phyloP scores from a whole-genome alignment of 2,888 invertebrate species.

The Drosophila macrospina region DNA sequence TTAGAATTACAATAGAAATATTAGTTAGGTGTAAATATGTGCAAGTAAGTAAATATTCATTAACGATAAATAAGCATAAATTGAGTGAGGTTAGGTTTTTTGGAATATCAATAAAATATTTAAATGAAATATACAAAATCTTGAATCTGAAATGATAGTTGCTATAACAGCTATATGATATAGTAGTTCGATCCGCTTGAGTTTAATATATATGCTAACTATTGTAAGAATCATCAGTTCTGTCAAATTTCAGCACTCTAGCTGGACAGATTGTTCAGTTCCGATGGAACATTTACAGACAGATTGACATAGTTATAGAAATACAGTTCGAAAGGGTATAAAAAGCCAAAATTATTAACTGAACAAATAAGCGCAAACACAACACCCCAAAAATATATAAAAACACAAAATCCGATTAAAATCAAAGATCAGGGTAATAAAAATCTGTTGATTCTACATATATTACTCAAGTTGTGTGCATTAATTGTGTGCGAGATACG shows the following conservation, averaged over 20 bases:
- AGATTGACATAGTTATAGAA: background rate
- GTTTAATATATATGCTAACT: too few species aligned
- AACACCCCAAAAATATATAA: slow-evolving; percentile 12
- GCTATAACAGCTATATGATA: too few species aligned
- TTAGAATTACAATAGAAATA: too few species aligned
- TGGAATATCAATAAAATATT: too few species aligned
- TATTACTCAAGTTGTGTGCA: slow-evolving; percentile 17
- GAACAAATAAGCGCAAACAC: slow-evolving; percentile 3
- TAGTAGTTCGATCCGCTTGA: too few species aligned
- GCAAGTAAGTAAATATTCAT: too few species aligned
- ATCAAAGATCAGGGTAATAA: slow-evolving; percentile 13
- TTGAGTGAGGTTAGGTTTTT: background rate
- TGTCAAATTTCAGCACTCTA: background rate
- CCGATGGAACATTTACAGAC: background rate
- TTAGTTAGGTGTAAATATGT: too few species aligned
- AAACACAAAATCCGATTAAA: background rate
- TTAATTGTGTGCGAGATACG: slow-evolving; percentile 15
- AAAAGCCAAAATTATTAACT: too few species aligned
- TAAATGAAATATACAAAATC: too few species aligned
- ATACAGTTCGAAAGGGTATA: background rate
- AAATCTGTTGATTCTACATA: slow-evolving; percentile 12
- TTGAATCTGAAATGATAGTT: too few species aligned
- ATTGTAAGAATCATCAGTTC: background rate
- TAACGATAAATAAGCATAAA: background rate
- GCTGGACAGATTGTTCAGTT: background rate